Evolutionary conservation across 2,888 invertebrate species (phyloP).

Genomic region (Tanypteryx hageni): DNA sequence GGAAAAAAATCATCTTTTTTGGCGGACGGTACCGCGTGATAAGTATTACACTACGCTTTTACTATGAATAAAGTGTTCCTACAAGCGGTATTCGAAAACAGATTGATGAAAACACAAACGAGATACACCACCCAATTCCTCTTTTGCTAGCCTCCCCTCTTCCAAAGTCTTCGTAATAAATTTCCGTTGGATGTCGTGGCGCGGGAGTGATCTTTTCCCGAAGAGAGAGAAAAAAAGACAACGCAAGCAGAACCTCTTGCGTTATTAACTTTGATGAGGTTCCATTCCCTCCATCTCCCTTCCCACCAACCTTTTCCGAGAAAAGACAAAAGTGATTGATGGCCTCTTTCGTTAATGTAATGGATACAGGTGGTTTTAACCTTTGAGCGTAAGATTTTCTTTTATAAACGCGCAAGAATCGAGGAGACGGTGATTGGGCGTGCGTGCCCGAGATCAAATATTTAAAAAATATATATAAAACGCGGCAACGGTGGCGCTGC

Average conservation of each 20-base stretch:
- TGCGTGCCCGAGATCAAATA: not conserved
- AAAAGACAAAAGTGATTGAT: conserved; percentile 42
- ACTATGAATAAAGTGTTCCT: not conserved
- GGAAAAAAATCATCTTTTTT: too few species aligned
- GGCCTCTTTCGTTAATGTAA: conserved; percentile 58
- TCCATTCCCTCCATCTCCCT: conserved; percentile 37
- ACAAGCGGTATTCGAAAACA: too few species aligned
- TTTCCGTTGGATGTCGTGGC: conserved; percentile 3
- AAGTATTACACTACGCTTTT: not conserved
- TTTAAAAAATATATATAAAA: not conserved
- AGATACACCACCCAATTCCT: not conserved
- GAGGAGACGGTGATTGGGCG: not conserved
- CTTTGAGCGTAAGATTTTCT: conserved; percentile 6
- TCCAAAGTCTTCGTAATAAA: conserved; percentile 18
- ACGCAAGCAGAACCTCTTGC: conserved; percentile 43
- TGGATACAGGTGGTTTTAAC: conserved; percentile 46
- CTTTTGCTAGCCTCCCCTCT: not conserved
- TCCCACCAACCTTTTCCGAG: not conserved
- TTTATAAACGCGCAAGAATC: not conserved
- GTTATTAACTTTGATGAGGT: conserved; percentile 62
- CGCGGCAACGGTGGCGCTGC: not conserved
- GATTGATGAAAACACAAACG: too few species aligned
- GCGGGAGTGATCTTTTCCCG: conserved; percentile 46
- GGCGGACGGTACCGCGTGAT: too few species aligned
- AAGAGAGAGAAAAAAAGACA: conserved; percentile 28